Conservation (phyloP, 2,113 vertebrate species). For the Apteryx owenii region DNA sequence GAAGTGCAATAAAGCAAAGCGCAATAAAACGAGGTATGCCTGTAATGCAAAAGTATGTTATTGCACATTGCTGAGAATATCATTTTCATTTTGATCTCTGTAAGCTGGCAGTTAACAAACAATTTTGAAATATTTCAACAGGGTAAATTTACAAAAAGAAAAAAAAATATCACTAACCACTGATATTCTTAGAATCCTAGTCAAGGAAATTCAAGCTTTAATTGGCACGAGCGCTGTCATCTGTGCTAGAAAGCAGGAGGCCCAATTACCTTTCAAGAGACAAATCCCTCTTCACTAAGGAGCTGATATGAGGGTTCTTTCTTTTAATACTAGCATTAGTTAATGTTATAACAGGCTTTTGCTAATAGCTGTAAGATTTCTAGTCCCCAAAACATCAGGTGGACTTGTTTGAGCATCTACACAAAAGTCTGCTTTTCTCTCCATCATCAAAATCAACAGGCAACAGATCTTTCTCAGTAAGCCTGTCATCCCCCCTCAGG, state of each 20-base stretch:
- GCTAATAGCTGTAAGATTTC: not conserved
- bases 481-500: not conserved
- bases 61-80: not conserved
- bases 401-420: not conserved
- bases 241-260: not conserved
- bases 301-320: not conserved
- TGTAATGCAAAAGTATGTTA: not conserved
- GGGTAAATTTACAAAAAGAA: not conserved
- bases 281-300: not conserved
- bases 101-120: not conserved
- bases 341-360: not conserved
- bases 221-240: not conserved
- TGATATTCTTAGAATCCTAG: not conserved
- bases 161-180: not conserved
- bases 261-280: not conserved
- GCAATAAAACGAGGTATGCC: too few relatives aligned
- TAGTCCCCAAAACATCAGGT: not conserved
- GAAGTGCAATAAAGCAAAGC: too few relatives aligned
- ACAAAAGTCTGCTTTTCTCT: not conserved
- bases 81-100: not conserved
- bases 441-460: not conserved
- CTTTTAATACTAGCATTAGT: not conserved
- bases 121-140: not conserved
- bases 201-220: not conserved
- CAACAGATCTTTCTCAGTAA: not conserved